Evolutionary conservation across 2,888 invertebrate species (phyloP), one percentile per base, ranked within the genome.

Genomic region (Tachina fera): DNA sequence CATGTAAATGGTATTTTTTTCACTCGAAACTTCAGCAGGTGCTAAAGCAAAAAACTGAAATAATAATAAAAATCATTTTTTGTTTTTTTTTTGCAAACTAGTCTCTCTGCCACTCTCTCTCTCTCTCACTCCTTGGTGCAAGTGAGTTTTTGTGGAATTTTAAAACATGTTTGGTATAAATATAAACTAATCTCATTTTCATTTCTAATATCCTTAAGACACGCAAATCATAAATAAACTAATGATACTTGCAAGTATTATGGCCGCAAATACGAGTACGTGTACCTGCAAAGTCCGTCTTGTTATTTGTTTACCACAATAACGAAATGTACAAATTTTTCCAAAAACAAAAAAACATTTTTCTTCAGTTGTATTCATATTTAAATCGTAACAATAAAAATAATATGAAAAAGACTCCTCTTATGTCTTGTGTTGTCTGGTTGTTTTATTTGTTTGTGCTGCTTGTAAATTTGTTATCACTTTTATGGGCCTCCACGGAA

Each of bases 181-280:
- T 78, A 67, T 78, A 86, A 84, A 85, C 76, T 85, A 87, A 87
- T 87, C 85, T 82, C 79, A 86, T 86, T 86, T 86, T 85, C 56
- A 72, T 53, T 82, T 79, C 78, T 87, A 88, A 88, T 87, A 87
- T 87, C 84, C 83, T 80, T 84, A 68, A 85, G 81, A 87, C 88
- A 88, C 87, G 88, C 88, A 81, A 87, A 84, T 83, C 84, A 87
- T 87, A 88, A 87, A 88, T 87, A 88, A 87, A 86, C 86, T 84
- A 87, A 82, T 72, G 74, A 87, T 87, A 31, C 31, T 31, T 31
- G 31, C 31, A 3, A 2, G 31, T 31, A 87, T 86, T 87, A 87
- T 87, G 87, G 76, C 74, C 86, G 86, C 87, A 86, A 85, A 82
- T 49, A 70, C 43, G 31, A 31, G 31, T 31, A 31, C 31, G 31